Percentiles rank a stretch among this genome's conserved stretches.
phyloP scores from a whole-genome alignment of 2,113 vertebrate species.

The Eolophus roseicapilla region DNA sequence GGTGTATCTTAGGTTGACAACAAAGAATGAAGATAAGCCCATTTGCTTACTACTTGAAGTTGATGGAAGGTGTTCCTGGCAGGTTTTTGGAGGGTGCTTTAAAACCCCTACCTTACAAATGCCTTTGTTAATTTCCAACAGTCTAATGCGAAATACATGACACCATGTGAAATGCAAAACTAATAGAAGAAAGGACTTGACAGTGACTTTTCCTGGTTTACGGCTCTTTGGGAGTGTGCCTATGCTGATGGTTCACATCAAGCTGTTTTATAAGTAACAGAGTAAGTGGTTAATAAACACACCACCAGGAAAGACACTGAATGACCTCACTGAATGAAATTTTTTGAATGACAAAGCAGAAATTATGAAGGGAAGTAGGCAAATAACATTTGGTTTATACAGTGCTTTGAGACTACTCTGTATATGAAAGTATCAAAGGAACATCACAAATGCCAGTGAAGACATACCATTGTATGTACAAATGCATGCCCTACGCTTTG shows the following conservation, averaged over 20 bases:
- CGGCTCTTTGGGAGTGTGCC: not conserved
- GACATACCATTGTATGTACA: not conserved
- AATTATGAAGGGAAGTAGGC: not conserved
- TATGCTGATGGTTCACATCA: not conserved
- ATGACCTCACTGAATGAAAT: accelerated
- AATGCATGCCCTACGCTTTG: not conserved
- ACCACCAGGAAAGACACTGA: not conserved
- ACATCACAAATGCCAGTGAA: not conserved
- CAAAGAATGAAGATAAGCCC: not conserved
- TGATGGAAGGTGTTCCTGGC: not conserved
- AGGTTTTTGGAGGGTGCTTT: not conserved
- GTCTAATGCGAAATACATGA: not conserved
- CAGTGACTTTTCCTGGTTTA: not conserved
- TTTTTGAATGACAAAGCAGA: not conserved
- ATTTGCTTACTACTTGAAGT: not conserved
- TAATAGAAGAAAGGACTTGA: not conserved
- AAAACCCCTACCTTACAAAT: not conserved
- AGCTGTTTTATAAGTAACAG: not conserved
- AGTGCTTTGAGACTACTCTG: not conserved
- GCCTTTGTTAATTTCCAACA: not conserved
- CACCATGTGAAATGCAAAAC: not conserved
- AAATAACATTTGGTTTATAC: not conserved
- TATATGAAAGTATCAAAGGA: not conserved
- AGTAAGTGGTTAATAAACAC: not conserved
- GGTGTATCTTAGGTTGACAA: not conserved